Base-by-base conservation (phyloP, 2,113 vertebrate species). In the Plectropomus leopardus region DNA sequence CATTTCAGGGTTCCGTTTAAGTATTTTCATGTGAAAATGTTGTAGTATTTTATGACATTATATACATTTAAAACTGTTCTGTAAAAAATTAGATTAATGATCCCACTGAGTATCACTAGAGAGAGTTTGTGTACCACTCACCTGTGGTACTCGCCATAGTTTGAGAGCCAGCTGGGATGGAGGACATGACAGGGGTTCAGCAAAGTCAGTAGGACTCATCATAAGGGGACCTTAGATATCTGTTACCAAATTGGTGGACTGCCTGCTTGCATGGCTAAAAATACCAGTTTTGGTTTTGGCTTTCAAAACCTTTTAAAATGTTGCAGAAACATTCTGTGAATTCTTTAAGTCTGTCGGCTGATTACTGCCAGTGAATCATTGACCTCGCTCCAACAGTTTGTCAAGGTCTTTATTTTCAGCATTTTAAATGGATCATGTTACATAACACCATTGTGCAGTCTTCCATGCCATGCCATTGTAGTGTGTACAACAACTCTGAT, bases 341-440 rank as follows among this genome's bases (percentile, higher is more conserved):
- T 45, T 53, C 54, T 59, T 34, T 14, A 26, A 44, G 23, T 69
- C 47, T 5, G 42, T 64, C 28, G 61, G 23, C 51, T 23, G 55
- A 74, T 57, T 42, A n/a, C 55, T 16, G 32, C 24, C 57, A 60
- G 65, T 23, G 54, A 36, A 45, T n/a, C 15, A 19, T 19, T 47
- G 59, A 72, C 80, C 59, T 42, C 16, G 1, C 61, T 42, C 58
- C 24, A 45, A 40, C 28, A 57, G 26, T 47, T 47, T 65, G 55
- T 72, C 40, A 30, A 60, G 54, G 68, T 74, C 64, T 70, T 61
- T 74, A 69, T 82, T 57, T 65, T 53, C 36, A 69, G 34, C 57
- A 6, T 78, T 84, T 70, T 77, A 32, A 80, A 64, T 40, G 64
- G 47, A 67, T 74, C n/a, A 21, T 54, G 53, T 89, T 80, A 76